Conservation (phyloP, 2,797 vertebrate genomes). For the Fundulus diaphanus region DNA sequence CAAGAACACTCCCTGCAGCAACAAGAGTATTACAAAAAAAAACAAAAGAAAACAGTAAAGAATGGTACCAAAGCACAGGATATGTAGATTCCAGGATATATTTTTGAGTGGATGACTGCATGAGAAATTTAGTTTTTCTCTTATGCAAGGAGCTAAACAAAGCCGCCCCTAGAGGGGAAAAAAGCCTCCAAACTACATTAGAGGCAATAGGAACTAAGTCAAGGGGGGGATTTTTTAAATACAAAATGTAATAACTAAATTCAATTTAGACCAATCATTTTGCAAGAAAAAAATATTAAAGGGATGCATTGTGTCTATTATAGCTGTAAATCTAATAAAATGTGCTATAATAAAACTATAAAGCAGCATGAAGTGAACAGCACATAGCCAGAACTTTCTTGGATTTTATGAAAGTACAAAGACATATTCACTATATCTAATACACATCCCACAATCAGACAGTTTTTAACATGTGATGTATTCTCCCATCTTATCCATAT, state of each 20-base stretch:
- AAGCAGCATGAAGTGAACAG: slow-evolving; percentile 15
- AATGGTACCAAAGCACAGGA: background rate
- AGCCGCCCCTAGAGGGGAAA: slow-evolving; percentile 20
- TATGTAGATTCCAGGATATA: background rate
- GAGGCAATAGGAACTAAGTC: slow-evolving; percentile 19
- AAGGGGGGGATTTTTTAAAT: slow-evolving; percentile 17
- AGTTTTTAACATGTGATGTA: background rate
- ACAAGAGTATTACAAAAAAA: slow-evolving; percentile 19
- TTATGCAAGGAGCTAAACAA: slow-evolving; percentile 32
- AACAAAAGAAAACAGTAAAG: slow-evolving; percentile 13
- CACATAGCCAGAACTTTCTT: slow-evolving; percentile 16
- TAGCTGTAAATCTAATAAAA: slow-evolving; percentile 18
- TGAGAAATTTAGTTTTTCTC: background rate
- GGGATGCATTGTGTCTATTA: slow-evolving; percentile 17
- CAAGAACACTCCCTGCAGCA: slow-evolving; percentile 20
- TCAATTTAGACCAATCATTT: slow-evolving; percentile 28
- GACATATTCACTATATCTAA: slow-evolving; percentile 14
- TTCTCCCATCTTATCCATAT: background rate
- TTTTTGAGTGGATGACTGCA: background rate
- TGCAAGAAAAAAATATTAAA: slow-evolving; percentile 26
- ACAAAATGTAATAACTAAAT: slow-evolving; percentile 48
- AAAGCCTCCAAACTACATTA: slow-evolving; percentile 18
- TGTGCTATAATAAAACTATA: slow-evolving; percentile 4
- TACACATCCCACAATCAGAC: slow-evolving; percentile 8
- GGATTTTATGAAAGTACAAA: slow-evolving; percentile 6